Percentiles rank a stretch among this genome's conserved stretches.
phyloP scores from a whole-genome alignment of 2,888 invertebrate species.

The Ennomos fuscantarius region DNA sequence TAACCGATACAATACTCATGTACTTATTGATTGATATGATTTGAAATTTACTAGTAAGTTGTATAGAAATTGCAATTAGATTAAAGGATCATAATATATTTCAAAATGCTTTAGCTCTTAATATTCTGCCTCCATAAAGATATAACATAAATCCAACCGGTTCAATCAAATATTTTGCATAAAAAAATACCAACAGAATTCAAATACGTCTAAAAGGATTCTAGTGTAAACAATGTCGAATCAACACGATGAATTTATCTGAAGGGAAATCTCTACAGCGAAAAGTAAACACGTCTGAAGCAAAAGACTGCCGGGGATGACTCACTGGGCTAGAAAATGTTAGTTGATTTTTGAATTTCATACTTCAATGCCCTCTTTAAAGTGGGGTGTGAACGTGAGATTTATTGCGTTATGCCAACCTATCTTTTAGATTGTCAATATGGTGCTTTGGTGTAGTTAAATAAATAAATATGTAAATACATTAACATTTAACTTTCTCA shows the following conservation, averaged over 20 bases:
- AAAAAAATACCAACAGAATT: constrained; percentile 56
- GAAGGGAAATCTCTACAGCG: constrained; percentile 73
- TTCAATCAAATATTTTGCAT: constrained; percentile 24
- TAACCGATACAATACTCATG: too few relatives aligned
- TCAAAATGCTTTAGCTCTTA: constrained; percentile 19
- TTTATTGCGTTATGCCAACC: constrained; percentile 52
- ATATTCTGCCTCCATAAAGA: not conserved
- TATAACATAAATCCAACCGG: too few relatives aligned
- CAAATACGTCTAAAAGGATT: constrained; percentile 69
- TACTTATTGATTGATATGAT: too few relatives aligned
- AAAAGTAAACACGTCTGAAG: constrained; percentile 73
- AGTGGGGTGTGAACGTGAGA: constrained; percentile 48
- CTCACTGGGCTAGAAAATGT: constrained; percentile 81
- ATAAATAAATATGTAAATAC: too few relatives aligned
- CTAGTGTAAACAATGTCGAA: constrained; percentile 75
- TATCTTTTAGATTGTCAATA: too few relatives aligned
- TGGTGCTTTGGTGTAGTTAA: too few relatives aligned
- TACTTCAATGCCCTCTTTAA: constrained; percentile 70
- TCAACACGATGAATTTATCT: constrained; percentile 77
- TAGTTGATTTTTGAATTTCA: constrained; percentile 84
- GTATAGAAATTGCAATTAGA: too few relatives aligned
- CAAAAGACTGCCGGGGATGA: constrained; percentile 72
- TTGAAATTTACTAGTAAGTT: too few relatives aligned
- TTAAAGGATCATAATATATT: too few relatives aligned
- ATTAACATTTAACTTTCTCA: too few relatives aligned